phyloP scores from a whole-genome alignment of 2,888 invertebrate species.

The Conus canariensis region DNA sequence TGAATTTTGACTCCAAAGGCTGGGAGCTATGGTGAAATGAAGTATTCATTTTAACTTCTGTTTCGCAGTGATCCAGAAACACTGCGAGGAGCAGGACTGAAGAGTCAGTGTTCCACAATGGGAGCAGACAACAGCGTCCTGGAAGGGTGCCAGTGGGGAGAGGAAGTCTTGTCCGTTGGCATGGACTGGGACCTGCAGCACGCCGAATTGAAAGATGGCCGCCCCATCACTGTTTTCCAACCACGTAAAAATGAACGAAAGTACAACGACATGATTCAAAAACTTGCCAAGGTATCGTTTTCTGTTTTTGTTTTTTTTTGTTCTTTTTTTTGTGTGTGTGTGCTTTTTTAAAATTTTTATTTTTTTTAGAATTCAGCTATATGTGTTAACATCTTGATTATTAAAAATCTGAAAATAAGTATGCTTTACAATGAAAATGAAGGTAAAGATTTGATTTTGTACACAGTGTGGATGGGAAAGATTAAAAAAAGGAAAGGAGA shows the following conservation, averaged over 20 bases:
- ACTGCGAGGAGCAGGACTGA: background rate
- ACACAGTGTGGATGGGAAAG: background rate
- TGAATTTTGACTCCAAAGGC: too few relatives aligned
- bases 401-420: too few relatives aligned
- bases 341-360: background rate
- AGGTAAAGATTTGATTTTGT: too few relatives aligned
- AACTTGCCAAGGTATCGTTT: constrained; percentile 55
- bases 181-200: constrained; percentile 50
- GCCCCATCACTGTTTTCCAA: constrained; percentile 58
- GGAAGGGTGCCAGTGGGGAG: constrained; percentile 63
- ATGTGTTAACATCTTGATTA: too few relatives aligned
- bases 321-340: background rate
- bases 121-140: constrained; percentile 68
- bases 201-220: constrained; percentile 52
- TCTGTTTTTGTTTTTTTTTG: background rate
- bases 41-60: background rate
- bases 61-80: background rate
- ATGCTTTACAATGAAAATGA: too few relatives aligned
- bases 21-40: too few relatives aligned
- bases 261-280: constrained; percentile 54
- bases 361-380: background rate
- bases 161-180: constrained; percentile 47
- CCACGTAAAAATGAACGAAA: constrained; percentile 55
- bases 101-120: constrained; percentile 50
- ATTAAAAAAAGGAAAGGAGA: background rate